phyloP scores from a whole-genome alignment of 2,113 vertebrate genomes.

The Hyperopisus bebe region DNA sequence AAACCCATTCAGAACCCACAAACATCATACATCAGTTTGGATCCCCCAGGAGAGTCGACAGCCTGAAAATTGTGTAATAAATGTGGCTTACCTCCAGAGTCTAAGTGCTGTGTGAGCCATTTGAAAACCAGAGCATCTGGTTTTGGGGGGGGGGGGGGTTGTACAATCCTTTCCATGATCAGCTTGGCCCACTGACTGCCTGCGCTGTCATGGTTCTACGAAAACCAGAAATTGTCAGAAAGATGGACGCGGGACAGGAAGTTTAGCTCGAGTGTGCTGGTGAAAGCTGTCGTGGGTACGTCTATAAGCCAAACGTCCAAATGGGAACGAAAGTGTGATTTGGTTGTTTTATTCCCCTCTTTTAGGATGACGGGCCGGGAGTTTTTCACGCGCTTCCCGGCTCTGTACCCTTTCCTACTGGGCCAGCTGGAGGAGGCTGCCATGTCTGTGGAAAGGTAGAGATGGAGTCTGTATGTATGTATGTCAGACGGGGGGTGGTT shows the following conservation, averaged over 20 bases:
- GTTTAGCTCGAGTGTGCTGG: neutral
- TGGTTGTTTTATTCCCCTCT: neutral
- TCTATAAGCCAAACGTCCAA: neutral
- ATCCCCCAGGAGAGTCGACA: neutral
- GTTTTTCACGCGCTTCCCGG: constrained; percentile 89
- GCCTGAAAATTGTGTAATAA: neutral
- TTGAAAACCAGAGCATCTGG: neutral
- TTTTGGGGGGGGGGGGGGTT: neutral
- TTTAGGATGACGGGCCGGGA: constrained; percentile 90
- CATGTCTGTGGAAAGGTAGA: constrained; percentile 76
- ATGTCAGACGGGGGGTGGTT: neutral
- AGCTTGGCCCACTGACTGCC: neutral
- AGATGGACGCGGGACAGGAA: neutral
- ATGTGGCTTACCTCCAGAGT: neutral
- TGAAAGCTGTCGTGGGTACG: neutral
- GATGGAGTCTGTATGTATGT: neutral
- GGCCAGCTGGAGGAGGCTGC: constrained; percentile 76
- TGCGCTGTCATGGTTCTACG: neutral
- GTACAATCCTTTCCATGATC: neutral
- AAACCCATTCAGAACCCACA: neutral
- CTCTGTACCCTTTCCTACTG: constrained; percentile 88
- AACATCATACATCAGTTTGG: neutral
- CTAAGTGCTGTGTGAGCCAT: neutral
- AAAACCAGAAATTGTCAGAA: neutral
- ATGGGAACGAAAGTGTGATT: too few species aligned